Conservation (phyloP, 2,113 vertebrate genomes). For the Coptodon rendalli region DNA sequence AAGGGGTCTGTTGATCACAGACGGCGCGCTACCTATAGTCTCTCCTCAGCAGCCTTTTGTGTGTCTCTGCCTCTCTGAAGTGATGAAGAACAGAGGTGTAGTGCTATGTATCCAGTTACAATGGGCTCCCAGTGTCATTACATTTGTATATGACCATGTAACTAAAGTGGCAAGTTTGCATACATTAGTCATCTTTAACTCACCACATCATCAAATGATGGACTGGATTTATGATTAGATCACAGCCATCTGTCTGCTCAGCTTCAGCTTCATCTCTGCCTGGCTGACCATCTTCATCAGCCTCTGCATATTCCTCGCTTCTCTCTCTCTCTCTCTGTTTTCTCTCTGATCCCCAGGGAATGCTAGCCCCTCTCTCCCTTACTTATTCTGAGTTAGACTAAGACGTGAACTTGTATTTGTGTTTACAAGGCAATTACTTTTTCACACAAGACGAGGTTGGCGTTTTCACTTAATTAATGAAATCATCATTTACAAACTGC, state of each 20-base stretch:
- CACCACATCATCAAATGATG: background rate
- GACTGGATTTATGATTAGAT: background rate
- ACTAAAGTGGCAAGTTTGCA: background rate
- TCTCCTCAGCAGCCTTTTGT: background rate
- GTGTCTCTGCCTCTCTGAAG: background rate
- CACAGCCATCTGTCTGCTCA: background rate
- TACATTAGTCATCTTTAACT: background rate
- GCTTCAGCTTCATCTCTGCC: background rate
- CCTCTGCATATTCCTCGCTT: background rate
- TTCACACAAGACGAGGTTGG: background rate
- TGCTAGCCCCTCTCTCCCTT: background rate
- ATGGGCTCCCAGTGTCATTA: background rate
- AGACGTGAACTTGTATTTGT: background rate
- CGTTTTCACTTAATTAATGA: background rate
- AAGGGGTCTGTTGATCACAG: background rate
- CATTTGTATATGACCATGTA: background rate
- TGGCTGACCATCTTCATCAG: background rate
- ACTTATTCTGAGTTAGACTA: background rate
- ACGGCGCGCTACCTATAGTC: background rate
- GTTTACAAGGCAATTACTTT: background rate
- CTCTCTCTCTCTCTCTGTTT: rapidly evolving
- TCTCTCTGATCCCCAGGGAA: background rate
- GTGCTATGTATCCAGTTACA: background rate
- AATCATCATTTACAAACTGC: background rate
- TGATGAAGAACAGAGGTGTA: background rate